A percentile compares a stretch with the other conserved stretches of the same genome.
These are phyloP conservation scores for Steinernema scapterisci DNA, from an alignment of 2,888 invertebrate genomes.

Conservation along the genomic window DNA sequence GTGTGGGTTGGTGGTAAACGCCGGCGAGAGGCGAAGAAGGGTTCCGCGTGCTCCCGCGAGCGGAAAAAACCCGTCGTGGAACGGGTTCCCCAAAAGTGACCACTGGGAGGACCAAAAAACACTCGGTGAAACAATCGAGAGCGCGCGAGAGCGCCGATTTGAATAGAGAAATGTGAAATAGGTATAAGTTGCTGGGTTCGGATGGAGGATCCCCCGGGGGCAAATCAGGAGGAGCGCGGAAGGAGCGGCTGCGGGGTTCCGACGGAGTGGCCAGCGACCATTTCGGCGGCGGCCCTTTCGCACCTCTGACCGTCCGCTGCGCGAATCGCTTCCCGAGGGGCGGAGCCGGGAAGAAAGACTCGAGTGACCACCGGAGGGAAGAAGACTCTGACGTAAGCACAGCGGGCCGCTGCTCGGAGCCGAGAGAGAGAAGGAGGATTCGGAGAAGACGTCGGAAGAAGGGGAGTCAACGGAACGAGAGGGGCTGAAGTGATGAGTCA, in stretches of 20 bases:
- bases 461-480: neutral
- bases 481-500: slow-evolving; percentile 2
- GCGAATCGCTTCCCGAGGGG: neutral
- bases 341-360: neutral
- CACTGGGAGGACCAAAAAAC: slow-evolving; percentile 28
- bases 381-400: neutral
- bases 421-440: neutral
- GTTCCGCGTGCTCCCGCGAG: slow-evolving; percentile 26
- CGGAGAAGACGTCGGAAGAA: neutral
- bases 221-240: neutral
- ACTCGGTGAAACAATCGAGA: slow-evolving; percentile 32
- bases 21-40: slow-evolving; percentile 6
- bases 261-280: neutral
- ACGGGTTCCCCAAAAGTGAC: slow-evolving; percentile 28
- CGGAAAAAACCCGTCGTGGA: slow-evolving; percentile 33
- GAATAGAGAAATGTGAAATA: slow-evolving; percentile 6
- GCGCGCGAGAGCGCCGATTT: slow-evolving; percentile 30
- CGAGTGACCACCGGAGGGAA: slow-evolving; percentile 13
- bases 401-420: neutral
- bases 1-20: slow-evolving; percentile 30
- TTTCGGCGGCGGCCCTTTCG: slow-evolving; percentile 19
- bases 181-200: neutral
- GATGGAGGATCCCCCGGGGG: slow-evolving; percentile 15
- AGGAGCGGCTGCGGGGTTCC: slow-evolving; percentile 11
- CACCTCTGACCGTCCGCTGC: slow-evolving; percentile 19